Evolutionary conservation across 2,888 invertebrate genomes (phyloP).

Genomic region (Mimas tiliae): DNA sequence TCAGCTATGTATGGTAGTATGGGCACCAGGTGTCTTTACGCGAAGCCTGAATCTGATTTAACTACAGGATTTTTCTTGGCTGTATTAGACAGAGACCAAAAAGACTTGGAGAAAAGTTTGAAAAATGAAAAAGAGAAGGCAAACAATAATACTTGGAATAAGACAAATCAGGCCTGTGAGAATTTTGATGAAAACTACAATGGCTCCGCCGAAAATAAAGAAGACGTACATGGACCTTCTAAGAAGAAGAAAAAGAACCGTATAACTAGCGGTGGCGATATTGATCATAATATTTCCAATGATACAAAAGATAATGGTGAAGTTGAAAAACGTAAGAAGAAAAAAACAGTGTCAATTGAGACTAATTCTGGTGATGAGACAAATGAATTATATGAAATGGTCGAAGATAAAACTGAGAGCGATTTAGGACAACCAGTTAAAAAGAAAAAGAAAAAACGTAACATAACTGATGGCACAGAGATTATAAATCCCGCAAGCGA

Average conservation of each 20-base stretch:
- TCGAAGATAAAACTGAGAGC: conserved; percentile 27
- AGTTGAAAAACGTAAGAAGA: conserved; percentile 24
- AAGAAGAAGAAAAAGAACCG: conserved; percentile 1
- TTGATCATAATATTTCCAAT: too few relatives aligned
- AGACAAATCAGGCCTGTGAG: neutral
- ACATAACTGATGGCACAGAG: conserved; percentile 32
- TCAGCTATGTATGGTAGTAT: conserved; percentile 87
- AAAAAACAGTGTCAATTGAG: conserved; percentile 11
- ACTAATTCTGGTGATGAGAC: conserved; percentile 14
- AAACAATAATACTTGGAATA: conserved; percentile 31
- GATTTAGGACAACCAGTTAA: conserved; percentile 29
- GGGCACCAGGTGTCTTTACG: conserved; percentile 91
- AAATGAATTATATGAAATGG: conserved; percentile 24
- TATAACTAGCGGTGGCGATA: neutral
- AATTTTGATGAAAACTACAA: neutral
- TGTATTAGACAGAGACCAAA: conserved; percentile 88
- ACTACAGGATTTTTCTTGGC: conserved; percentile 99
- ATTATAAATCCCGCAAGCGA: conserved; percentile 29
- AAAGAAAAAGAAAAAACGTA: conserved; percentile 37
- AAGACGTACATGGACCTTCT: neutral
- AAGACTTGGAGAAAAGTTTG: conserved; percentile 60
- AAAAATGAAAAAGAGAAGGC: conserved; percentile 34
- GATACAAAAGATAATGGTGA: conserved; percentile 27
- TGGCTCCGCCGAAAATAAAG: neutral
- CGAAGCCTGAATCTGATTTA: conserved; percentile 89